These are phyloP conservation scores for Xiphorhynchus erythropygius DNA, from an alignment of 2,797 vertebrate species.

Conservation along the genomic window DNA sequence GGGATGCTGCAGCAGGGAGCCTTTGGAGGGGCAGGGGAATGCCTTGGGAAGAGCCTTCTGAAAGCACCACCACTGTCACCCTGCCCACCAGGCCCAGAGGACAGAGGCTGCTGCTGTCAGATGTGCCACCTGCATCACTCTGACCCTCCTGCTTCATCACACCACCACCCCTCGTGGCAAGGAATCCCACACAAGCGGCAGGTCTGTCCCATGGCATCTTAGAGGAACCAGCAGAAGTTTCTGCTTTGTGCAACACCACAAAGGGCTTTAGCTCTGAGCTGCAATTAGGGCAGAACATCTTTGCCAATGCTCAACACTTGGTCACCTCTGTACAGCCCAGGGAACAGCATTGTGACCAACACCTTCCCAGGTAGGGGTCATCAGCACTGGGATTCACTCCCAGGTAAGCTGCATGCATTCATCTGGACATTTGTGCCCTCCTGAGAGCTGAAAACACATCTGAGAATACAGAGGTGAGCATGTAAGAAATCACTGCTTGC, in stretches of 20 bases:
- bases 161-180: fast-evolving
- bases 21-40: not conserved
- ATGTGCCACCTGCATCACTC: fast-evolving
- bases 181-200: not conserved
- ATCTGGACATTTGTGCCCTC: not conserved
- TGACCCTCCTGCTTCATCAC: not conserved
- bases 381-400: fast-evolving
- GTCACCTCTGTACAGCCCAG: not conserved
- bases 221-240: not conserved
- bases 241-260: not conserved
- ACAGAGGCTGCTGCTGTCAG: not conserved
- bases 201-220: not conserved
- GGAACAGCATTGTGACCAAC: fast-evolving
- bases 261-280: not conserved
- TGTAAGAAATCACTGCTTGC: not conserved
- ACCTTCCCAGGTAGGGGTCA: not conserved
- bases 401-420: fast-evolving
- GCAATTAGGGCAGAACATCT: not conserved
- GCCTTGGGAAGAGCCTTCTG: not conserved
- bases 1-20: not conserved
- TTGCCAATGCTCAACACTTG: not conserved
- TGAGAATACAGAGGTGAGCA: fast-evolving
- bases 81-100: not conserved
- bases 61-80: not conserved
- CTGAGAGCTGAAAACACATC: not conserved